phyloP scores from a whole-genome alignment of 2,113 vertebrate genomes.

The Haemorhous mexicanus region DNA sequence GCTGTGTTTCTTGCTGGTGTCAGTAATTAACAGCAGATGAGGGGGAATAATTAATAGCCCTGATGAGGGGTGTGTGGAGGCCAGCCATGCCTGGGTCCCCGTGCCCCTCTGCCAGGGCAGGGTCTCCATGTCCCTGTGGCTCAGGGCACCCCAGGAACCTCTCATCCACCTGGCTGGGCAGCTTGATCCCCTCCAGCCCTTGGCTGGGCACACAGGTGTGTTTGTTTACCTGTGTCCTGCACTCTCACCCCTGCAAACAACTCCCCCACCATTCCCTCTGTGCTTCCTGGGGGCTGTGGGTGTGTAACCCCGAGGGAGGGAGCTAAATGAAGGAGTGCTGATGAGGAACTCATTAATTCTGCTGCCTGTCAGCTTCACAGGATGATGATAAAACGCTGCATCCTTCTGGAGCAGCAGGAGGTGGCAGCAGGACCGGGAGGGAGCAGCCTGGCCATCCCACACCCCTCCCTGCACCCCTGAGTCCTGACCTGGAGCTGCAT shows the following conservation, averaged over 20 bases:
- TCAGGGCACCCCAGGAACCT: background rate
- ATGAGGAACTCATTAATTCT: constrained; percentile 3
- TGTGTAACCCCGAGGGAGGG: background rate
- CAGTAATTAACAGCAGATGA: background rate
- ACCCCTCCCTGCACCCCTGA: background rate
- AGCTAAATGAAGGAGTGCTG: background rate
- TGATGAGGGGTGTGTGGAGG: fast-evolving
- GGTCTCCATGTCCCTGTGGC: background rate
- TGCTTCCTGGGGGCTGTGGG: background rate
- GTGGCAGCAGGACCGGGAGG: fast-evolving
- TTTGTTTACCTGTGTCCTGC: background rate
- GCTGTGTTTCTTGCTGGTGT: background rate
- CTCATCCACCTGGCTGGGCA: no score
- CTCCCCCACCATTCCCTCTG: background rate
- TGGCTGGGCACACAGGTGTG: background rate
- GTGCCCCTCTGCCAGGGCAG: background rate
- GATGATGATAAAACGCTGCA: background rate
- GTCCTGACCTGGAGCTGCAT: background rate
- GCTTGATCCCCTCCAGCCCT: background rate
- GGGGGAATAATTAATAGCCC: no score
- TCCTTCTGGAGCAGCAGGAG: background rate
- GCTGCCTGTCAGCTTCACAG: background rate
- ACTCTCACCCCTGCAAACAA: background rate
- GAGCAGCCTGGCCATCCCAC: background rate
- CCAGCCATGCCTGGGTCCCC: fast-evolving